Conservation (phyloP, 2,797 vertebrate species). For the Poecilia picta region DNA sequence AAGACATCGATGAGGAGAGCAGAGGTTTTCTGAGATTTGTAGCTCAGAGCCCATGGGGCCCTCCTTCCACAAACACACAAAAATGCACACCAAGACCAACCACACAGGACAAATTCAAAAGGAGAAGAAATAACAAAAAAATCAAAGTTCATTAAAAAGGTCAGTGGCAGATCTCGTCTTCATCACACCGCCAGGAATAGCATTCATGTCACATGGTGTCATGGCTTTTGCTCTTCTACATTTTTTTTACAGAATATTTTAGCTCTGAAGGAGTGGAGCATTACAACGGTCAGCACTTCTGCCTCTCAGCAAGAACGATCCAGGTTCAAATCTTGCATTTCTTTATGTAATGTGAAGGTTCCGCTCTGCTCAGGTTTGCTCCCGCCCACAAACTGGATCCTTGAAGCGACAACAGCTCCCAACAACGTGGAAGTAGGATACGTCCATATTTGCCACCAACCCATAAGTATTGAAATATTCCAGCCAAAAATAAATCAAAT, state of each 20-base stretch:
- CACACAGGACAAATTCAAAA: neutral
- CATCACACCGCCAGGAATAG: slow-evolving; percentile 8
- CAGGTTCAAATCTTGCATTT: neutral
- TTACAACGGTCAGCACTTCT: neutral
- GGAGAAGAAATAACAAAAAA: neutral
- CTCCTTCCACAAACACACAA: neutral
- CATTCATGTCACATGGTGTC: neutral
- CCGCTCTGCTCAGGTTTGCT: neutral
- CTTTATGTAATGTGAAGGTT: neutral
- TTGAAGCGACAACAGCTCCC: neutral
- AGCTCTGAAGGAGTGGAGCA: neutral
- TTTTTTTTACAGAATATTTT: slow-evolving; percentile 13
- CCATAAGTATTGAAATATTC: neutral
- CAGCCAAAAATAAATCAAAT: neutral
- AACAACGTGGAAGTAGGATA: neutral
- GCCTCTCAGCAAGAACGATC: neutral
- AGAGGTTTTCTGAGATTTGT: slow-evolving; percentile 60
- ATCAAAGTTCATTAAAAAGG: slow-evolving; percentile 49
- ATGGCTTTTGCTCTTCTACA: neutral
- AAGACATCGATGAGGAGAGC: slow-evolving; percentile 30
- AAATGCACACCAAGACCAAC: neutral
- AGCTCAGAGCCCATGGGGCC: slow-evolving; percentile 63
- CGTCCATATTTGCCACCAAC: neutral
- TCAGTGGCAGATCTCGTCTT: slow-evolving; percentile 23
- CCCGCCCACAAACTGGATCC: neutral